Base-by-base conservation (phyloP, 2,797 vertebrate genomes). In the Dromococcyx pavoninus region DNA sequence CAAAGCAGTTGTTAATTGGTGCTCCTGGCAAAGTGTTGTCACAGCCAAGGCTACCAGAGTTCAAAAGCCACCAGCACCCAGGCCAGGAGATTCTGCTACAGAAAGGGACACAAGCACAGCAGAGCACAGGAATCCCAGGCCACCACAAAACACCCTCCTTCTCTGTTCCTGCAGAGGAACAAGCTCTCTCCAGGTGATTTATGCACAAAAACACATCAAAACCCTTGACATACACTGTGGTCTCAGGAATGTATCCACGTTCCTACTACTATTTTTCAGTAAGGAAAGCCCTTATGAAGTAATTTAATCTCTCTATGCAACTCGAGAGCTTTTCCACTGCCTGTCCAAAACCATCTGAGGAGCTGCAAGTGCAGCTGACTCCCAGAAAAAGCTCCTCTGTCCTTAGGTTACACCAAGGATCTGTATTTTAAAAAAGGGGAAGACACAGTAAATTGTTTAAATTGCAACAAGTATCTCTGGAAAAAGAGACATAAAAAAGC, bases 221-320 rank as follows among this genome's bases (percentile, higher is more conserved):
- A 41, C 24, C 78, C 37, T 19, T 50, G 39, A 41, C 19, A 46
- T 0, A 13, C 0, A 4, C 41, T 37, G n/a, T 1, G 33, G 17
- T 22, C 48, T 84, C 57, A 39, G 18, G 27, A 48, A 64, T 0
- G 23, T 13, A 60, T 10, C 33, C 25, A 5, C 2, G 4, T 3
- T 44, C 73, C 62, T 11, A 18, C 7, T 25, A 23, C 10, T 5
- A 32, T 22, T 48, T 76, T 44, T 22, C 74, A 56, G 50, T 11
- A n/a, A 33, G 28, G 12, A 17, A 80, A 51, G 3, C 6, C n/a
- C 39, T 64, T 30, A 11, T 3, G 32, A 48, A 15, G 5, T 13
- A 25, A 46, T 11, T 70, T 27, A 70, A 64, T 18, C 57, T 41
- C 16, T 33, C 30, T 54, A 4, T 7, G 1, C 15, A 21, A n/a